Percentiles rank a stretch among this genome's conserved stretches.
Conservation (phyloP, 2,113 vertebrate species). For the Hippocampus comes region DNA sequence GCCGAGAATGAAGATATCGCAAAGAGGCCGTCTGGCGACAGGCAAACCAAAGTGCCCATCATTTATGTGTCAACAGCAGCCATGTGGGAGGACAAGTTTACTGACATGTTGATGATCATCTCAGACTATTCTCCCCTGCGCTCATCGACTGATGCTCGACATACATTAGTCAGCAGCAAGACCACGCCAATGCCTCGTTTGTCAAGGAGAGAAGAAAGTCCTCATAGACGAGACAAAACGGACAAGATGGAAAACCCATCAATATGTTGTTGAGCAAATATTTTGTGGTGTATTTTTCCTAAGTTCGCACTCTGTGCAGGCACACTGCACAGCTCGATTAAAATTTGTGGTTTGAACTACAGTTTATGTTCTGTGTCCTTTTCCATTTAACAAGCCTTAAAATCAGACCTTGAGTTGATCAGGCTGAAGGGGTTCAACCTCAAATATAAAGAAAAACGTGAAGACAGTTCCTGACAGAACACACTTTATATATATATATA, state of each 20-base stretch:
- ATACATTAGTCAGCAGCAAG: slow-evolving; percentile 63
- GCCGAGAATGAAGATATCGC: slow-evolving; percentile 55
- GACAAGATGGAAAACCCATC: slow-evolving; percentile 7
- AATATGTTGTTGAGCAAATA: slow-evolving; percentile 16
- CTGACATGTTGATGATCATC: slow-evolving; percentile 71
- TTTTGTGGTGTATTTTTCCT: slow-evolving; percentile 6
- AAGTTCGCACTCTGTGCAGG: not conserved
- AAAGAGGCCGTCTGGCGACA: slow-evolving; percentile 57
- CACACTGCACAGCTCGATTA: not conserved
- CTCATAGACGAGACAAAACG: slow-evolving; percentile 33
- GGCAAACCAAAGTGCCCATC: slow-evolving; percentile 63
- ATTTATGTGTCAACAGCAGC: slow-evolving; percentile 70
- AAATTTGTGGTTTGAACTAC: not conserved
- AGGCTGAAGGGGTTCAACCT: no score
- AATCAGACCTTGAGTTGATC: not conserved
- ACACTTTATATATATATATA: no score
- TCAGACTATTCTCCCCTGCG: slow-evolving; percentile 55
- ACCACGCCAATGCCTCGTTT: slow-evolving; percentile 46
- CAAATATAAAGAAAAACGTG: no score
- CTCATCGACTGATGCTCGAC: slow-evolving; percentile 61
- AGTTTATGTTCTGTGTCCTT: not conserved
- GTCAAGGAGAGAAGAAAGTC: slow-evolving; percentile 37
- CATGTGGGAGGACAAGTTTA: slow-evolving; percentile 72
- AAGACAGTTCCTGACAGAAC: no score
- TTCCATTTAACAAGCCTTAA: not conserved